Conservation (phyloP, 2,888 invertebrate genomes). For the Hipparchia sbordonii region DNA sequence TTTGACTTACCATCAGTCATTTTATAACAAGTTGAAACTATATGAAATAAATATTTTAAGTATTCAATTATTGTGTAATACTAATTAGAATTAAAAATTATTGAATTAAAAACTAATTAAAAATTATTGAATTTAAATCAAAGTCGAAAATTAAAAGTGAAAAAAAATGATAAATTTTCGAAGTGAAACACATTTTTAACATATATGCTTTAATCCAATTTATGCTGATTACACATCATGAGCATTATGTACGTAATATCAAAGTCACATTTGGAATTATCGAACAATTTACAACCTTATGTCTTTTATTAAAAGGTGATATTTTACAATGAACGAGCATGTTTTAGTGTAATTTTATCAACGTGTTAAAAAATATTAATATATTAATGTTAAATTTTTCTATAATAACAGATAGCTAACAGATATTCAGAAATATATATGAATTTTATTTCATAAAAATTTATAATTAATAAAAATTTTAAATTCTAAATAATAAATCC, state of each 20-base stretch:
- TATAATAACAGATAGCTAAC: background rate
- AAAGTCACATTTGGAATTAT: slow-evolving; percentile 76
- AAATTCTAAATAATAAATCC: no score
- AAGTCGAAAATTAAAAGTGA: background rate
- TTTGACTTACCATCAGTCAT: no score
- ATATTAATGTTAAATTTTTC: background rate
- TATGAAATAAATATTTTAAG: no score
- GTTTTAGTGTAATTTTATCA: slow-evolving; percentile 36
- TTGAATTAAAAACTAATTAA: background rate
- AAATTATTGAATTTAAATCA: background rate
- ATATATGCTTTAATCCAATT: slow-evolving; percentile 76
- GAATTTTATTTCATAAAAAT: background rate
- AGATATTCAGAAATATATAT: background rate
- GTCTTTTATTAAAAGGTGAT: slow-evolving; percentile 56
- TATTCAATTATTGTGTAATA: no score
- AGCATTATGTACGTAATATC: slow-evolving; percentile 71
- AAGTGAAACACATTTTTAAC: slow-evolving; percentile 53
- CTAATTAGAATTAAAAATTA: no score
- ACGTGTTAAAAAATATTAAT: slow-evolving; percentile 26
- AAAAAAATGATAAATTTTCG: slow-evolving; percentile 3
- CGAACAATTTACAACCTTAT: slow-evolving; percentile 79
- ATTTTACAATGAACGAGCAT: slow-evolving; percentile 68
- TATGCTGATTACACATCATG: slow-evolving; percentile 77
- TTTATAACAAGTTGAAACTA: no score
- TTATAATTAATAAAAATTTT: background rate